Evolutionary conservation across 2,888 invertebrate species (phyloP).

Genomic region (Drosophila imparisetae): DNA sequence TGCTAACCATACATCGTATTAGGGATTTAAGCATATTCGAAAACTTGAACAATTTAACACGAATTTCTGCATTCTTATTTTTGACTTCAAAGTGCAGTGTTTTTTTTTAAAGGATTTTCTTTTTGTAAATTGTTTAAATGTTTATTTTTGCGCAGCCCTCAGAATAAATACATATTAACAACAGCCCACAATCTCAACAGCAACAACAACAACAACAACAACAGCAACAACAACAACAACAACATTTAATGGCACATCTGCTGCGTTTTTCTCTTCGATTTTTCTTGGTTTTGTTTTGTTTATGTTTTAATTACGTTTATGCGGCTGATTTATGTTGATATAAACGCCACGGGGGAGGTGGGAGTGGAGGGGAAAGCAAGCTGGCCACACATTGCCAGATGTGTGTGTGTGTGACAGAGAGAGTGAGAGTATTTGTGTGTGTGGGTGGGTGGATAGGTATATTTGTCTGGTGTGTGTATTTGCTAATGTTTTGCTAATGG

Average conservation of each 20-base stretch:
- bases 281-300: slow-evolving; percentile 57
- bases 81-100: slow-evolving; percentile 26
- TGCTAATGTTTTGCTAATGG: slow-evolving; percentile 36
- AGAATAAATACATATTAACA: slow-evolving; percentile 22
- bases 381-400: slow-evolving; percentile 44
- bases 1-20: slow-evolving; percentile 7
- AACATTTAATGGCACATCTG: slow-evolving; percentile 60
- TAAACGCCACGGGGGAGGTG: slow-evolving; percentile 14
- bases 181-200: slow-evolving; percentile 6
- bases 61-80: slow-evolving; percentile 21
- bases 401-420: neutral
- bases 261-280: slow-evolving; percentile 42
- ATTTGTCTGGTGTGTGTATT: slow-evolving; percentile 23
- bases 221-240: too few relatives aligned
- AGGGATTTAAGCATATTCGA: slow-evolving; percentile 4
- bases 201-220: slow-evolving; percentile 1
- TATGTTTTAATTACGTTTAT: slow-evolving; percentile 77
- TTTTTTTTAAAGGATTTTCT: slow-evolving; percentile 22
- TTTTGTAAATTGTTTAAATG: slow-evolving; percentile 26
- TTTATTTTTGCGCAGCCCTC: slow-evolving; percentile 30
- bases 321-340: slow-evolving; percentile 70
- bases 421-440: neutral
- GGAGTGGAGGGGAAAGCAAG: neutral
- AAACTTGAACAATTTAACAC: neutral
- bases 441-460: slow-evolving; percentile 3